Percentiles rank a stretch among this genome's conserved stretches.
These are phyloP conservation scores for Glyptemys insculpta DNA, from an alignment of 2,797 vertebrate genomes.

Conservation along the genomic window DNA sequence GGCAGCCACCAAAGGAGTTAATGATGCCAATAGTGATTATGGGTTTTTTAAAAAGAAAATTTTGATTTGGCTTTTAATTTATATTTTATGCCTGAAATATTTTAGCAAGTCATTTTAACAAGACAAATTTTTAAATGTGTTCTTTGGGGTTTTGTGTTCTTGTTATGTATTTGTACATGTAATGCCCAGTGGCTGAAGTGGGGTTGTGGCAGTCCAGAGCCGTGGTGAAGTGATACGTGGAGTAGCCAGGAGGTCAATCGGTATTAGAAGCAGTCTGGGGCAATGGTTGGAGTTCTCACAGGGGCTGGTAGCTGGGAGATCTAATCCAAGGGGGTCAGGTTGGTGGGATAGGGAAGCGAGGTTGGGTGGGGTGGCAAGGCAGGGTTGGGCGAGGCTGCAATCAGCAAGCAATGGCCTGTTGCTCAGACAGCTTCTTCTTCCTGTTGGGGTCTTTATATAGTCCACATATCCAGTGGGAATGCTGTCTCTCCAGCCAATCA, in stretches of 20 bases:
- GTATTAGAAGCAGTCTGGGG: not conserved
- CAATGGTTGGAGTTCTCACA: not conserved
- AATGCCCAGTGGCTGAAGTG: not conserved
- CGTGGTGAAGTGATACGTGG: not conserved
- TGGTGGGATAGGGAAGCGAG: not conserved
- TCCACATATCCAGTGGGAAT: too few relatives aligned
- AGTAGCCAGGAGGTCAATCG: not conserved
- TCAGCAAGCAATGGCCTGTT: not conserved
- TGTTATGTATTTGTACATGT: not conserved
- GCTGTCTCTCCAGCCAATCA: too few relatives aligned
- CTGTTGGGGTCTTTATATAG: not conserved
- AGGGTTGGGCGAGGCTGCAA: not conserved
- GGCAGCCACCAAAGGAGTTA: not conserved
- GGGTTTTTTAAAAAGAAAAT: not conserved
- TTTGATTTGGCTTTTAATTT: not conserved
- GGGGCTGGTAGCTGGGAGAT: not conserved
- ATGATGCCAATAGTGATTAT: not conserved
- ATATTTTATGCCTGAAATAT: not conserved
- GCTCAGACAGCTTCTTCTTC: not conserved
- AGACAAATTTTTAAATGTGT: not conserved
- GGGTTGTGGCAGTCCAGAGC: not conserved
- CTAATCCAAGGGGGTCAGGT: not conserved
- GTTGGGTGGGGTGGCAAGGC: not conserved
- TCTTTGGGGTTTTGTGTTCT: not conserved
- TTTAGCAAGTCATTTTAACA: not conserved